Base-by-base conservation (phyloP, 2,797 vertebrate species). In the Crenichthys baileyi region DNA sequence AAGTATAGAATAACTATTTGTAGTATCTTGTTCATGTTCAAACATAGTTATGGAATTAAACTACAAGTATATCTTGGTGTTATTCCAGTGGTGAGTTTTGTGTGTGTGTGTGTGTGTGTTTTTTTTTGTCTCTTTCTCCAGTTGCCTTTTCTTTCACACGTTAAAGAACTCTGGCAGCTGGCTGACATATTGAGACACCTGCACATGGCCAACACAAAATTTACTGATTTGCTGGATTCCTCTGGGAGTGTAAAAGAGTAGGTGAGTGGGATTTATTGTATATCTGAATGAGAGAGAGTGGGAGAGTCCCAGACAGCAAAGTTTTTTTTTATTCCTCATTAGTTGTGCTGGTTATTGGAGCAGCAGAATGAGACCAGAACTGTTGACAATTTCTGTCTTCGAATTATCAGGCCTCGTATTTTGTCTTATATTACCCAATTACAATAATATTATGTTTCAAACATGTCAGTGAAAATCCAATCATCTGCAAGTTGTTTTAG, bases 101-200 rank as follows among this genome's bases (percentile, higher is more conserved):
- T 56, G 39, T 58, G 53, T 3, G 36, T 36, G 31, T 36, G 31
- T 36, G 31, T 36, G 31, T 36, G 31, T 1, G 2, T 36, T 1
- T 36, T 36, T 36, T 16, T 56, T 77, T 76, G 29, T 31, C 26
- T 20, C 7, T 53, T 12, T 56, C 44, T 51, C 29, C 31, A 1
- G 55, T 39, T 76, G 6, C 4, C 31, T 53, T 24, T 7, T 24
- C 36, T 58, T 76, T 55, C 20, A 41, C 75, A 41, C 48, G 41
- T 15, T 51, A 22, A 67, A 29, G 13, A 48, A 79, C 48, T 63
- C 26, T 41, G 31, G 70, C 44, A 76, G 46, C 65, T 60, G n/a
- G 73, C 51, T 78, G 61, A 73, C 61, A 83, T 75, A 86, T 60
- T 83, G 73, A 73, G 82, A 73, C 79, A 85, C 78, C 79, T 81